These are phyloP conservation scores for Stegostoma tigrinum DNA, from an alignment of 2,113 vertebrate species.

Conservation along the genomic window DNA sequence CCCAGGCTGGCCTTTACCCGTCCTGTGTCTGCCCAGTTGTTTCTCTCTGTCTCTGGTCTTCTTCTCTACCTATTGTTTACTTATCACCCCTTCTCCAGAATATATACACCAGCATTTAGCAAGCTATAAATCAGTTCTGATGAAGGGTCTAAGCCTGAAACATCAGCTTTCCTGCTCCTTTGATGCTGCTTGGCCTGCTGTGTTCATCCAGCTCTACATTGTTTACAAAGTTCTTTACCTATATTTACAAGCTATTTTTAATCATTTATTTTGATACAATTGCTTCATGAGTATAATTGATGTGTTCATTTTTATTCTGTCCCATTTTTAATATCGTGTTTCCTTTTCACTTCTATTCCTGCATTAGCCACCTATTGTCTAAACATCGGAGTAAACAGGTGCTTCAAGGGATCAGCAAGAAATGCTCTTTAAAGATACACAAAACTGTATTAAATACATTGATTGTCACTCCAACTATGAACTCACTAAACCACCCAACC, in stretches of 20 bases:
- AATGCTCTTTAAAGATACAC: background rate
- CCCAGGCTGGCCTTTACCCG: too few species aligned
- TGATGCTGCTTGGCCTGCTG: too few species aligned
- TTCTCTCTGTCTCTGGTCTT: too few species aligned
- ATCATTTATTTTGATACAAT: background rate
- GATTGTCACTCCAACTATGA: background rate
- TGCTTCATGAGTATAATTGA: background rate
- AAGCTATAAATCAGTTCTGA: too few species aligned
- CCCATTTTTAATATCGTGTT: background rate
- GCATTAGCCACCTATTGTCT: background rate
- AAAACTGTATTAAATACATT: background rate
- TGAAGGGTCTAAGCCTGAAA: too few species aligned
- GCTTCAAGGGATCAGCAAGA: background rate
- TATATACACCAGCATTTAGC: too few species aligned
- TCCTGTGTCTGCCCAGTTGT: too few species aligned
- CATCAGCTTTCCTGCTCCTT: too few species aligned
- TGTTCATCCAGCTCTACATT: too few species aligned
- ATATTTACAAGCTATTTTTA: background rate
- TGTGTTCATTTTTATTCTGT: background rate
- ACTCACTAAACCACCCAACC: background rate
- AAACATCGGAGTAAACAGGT: background rate
- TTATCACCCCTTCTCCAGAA: too few species aligned
- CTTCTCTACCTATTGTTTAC: too few species aligned
- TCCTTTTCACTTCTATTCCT: background rate
- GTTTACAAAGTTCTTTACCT: background rate